These are phyloP conservation scores for Melieria omissa DNA, from an alignment of 2,888 invertebrate species.

Conservation along the genomic window DNA sequence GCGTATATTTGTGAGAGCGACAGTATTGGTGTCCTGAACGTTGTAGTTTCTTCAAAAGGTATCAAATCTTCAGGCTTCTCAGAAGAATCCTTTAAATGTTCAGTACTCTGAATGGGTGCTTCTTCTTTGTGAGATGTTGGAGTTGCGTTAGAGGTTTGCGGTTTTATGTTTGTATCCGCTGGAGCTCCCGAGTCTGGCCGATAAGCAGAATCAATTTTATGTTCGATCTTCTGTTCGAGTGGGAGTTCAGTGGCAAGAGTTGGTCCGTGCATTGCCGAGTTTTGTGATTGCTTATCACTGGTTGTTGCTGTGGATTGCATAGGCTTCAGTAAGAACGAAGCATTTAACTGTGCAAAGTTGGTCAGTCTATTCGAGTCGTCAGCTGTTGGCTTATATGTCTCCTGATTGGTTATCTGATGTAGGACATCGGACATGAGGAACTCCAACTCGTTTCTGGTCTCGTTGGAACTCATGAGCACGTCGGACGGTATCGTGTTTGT, in stretches of 20 bases:
- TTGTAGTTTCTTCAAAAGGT: slow-evolving; percentile 42
- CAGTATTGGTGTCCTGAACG: slow-evolving; percentile 47
- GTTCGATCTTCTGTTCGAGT: no score
- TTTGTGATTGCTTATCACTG: background rate
- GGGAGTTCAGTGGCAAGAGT: background rate
- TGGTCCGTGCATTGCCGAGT: background rate
- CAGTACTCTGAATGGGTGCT: background rate
- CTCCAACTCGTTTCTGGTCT: slow-evolving; percentile 61
- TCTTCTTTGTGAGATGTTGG: slow-evolving; percentile 40
- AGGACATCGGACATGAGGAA: slow-evolving; percentile 64
- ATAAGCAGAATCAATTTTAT: slow-evolving; percentile 7
- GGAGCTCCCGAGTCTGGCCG: background rate
- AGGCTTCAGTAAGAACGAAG: slow-evolving; percentile 53
- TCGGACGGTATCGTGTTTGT: slow-evolving; percentile 50
- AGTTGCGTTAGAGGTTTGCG: slow-evolving; percentile 44
- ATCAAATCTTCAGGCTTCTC: background rate
- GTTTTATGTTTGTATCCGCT: slow-evolving; percentile 39
- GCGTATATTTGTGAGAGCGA: slow-evolving; percentile 54
- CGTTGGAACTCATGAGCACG: slow-evolving; percentile 52
- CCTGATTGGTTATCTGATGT: slow-evolving; percentile 56
- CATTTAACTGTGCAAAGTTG: slow-evolving; percentile 59
- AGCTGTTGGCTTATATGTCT: slow-evolving; percentile 31
- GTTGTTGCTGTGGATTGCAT: background rate
- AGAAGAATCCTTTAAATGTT: background rate
- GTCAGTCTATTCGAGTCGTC: slow-evolving; percentile 54